Evolutionary conservation across 2,113 vertebrate species (phyloP).

Genomic region (Caloenas nicobarica): DNA sequence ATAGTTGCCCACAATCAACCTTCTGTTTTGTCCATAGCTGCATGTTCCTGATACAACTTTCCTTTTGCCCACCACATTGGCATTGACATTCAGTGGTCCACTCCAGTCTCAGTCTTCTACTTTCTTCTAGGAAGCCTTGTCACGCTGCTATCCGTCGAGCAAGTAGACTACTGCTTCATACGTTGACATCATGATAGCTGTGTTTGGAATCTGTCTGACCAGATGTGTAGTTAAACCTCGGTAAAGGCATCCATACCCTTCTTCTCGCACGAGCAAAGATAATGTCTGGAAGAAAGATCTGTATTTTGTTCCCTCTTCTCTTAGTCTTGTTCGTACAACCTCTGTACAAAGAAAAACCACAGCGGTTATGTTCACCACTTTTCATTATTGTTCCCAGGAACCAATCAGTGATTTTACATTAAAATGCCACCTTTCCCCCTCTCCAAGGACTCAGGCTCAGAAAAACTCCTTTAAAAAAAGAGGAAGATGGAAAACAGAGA

Average conservation of each 20-base stretch:
- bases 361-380: not conserved
- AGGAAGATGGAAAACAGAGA: not conserved
- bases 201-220: slow-evolving; percentile 98
- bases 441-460: not conserved
- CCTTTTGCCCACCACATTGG: slow-evolving; percentile 50
- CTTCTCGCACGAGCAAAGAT: slow-evolving; percentile 87
- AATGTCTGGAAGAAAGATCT: slow-evolving; percentile 95
- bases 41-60: slow-evolving; percentile 39
- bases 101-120: slow-evolving; percentile 78
- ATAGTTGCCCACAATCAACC: slow-evolving; percentile 49
- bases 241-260: slow-evolving; percentile 94
- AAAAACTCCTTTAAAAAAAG: not conserved
- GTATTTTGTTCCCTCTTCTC: slow-evolving; percentile 98
- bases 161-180: slow-evolving; percentile 97
- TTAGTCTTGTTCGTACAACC: slow-evolving; percentile 96
- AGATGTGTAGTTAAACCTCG: slow-evolving; percentile 94
- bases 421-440: not conserved
- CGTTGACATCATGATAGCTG: slow-evolving; percentile 98
- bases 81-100: slow-evolving; percentile 71
- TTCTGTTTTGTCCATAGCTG: slow-evolving; percentile 60
- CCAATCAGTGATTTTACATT: not conserved
- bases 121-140: slow-evolving; percentile 4
- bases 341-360: slow-evolving; percentile 77
- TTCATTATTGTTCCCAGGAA: not conserved
- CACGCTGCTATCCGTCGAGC: slow-evolving; percentile 84